Evolutionary conservation across 2,888 invertebrate genomes (phyloP).

Genomic region (Drosophila diplacantha): DNA sequence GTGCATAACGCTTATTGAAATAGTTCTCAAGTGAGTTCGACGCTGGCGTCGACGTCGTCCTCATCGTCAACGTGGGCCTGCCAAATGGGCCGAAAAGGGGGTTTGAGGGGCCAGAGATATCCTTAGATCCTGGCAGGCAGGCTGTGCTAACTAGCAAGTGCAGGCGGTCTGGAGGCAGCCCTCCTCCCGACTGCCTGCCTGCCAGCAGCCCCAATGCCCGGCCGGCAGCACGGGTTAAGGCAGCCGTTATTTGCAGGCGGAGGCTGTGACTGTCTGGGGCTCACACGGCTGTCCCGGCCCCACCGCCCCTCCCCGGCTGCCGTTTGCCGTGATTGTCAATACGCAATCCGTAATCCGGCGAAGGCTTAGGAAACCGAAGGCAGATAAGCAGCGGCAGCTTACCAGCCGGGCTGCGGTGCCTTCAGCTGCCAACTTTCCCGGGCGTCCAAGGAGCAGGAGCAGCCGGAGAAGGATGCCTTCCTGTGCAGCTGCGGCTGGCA

Average conservation of each 20-base stretch:
- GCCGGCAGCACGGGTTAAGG: constrained; percentile 18
- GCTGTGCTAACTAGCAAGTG: constrained; percentile 17
- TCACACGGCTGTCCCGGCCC: constrained; percentile 2
- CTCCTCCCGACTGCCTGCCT: background rate
- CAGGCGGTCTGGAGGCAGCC: background rate
- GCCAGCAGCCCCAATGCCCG: constrained; percentile 20
- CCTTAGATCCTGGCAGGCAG: constrained; percentile 7
- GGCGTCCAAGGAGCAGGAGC: background rate
- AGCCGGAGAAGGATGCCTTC: background rate
- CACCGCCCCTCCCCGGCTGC: constrained; percentile 1
- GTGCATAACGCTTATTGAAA: constrained; percentile 72
- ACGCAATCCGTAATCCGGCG: constrained; percentile 31
- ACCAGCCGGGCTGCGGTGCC: constrained; percentile 22
- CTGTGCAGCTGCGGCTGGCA: constrained; percentile 23
- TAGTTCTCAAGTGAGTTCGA: constrained; percentile 70
- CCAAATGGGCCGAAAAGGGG: constrained; percentile 26
- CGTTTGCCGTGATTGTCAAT: constrained; percentile 36
- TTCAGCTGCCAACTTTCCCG: constrained; percentile 23
- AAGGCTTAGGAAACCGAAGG: constrained; percentile 40
- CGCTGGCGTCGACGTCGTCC: constrained; percentile 47
- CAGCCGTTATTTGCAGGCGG: constrained; percentile 32
- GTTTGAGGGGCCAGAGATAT: background rate
- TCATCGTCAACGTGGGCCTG: constrained; percentile 34
- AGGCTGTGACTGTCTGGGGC: constrained; percentile 21
- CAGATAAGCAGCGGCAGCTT: constrained; percentile 44